A percentile compares a stretch with the other conserved stretches of the same genome.
Conservation (phyloP, 2,888 invertebrate species). For the Dryobota labecula region DNA sequence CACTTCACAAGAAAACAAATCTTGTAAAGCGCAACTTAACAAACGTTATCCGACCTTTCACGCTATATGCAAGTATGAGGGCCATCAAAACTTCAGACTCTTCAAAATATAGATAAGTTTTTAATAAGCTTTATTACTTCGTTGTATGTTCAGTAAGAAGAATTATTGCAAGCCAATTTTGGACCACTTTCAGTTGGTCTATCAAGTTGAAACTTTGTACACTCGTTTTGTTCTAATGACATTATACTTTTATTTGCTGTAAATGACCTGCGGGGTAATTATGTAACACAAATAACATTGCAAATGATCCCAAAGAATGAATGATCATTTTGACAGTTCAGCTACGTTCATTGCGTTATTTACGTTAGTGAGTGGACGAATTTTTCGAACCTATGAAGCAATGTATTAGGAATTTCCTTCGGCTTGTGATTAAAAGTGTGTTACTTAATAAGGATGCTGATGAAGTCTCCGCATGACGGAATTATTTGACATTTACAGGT, state of each 20-base stretch:
- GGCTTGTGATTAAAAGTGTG: neutral
- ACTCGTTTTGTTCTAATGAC: neutral
- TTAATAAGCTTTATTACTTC: neutral
- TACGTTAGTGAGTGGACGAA: neutral
- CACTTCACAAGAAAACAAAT: slow-evolving; percentile 7
- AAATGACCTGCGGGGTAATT: neutral
- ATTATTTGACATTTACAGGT: neutral
- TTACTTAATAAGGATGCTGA: neutral
- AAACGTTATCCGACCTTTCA: slow-evolving; percentile 5
- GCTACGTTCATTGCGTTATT: neutral
- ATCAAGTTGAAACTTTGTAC: neutral
- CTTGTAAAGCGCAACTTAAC: neutral
- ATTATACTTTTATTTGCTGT: neutral
- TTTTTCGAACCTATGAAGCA: neutral
- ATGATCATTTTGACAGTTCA: neutral
- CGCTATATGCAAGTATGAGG: slow-evolving; percentile 5
- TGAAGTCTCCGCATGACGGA: neutral
- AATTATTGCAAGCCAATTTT: neutral
- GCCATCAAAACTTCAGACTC: neutral
- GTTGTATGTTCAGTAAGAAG: neutral
- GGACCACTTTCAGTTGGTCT: neutral
- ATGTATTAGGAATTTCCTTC: neutral
- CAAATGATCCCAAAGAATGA: no score
- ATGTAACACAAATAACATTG: neutral
- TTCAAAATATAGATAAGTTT: slow-evolving; percentile 7